Evolutionary conservation across 1,140 invertebrate species (phyloP), one percentile per base, ranked within the genome.

Genomic region (Megathymus violae): DNA sequence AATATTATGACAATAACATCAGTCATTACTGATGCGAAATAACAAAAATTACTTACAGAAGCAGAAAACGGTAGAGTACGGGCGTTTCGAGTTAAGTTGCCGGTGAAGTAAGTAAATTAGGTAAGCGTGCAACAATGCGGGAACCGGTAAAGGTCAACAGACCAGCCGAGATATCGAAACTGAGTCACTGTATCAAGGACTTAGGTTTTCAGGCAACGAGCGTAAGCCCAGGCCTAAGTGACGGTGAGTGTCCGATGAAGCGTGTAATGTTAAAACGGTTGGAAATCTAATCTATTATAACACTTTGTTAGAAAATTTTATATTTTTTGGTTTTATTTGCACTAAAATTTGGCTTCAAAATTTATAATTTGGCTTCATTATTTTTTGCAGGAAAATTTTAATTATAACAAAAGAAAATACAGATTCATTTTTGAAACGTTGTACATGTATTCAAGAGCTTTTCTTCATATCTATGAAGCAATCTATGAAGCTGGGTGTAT

Each of bases 171-270:
- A 80, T 85, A 88, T 86, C 79, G 83, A 82, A 89, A 86, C 86
- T 86, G 79, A 89, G 86, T 89, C 80, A 89, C 78, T 88, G 76
- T 86, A 84, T 66, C 86, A 88, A 89, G 86, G 85, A 69, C 80
- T 80, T 74, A 36, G 40, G 72, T 75, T 86, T 89, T 87, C 80
- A 85, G 79, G 68, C 79, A 70, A 69, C 50, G 25, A 69, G 50
- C 46, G 68, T 58, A 67, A 64, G 50, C 54, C 54, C 22, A 56
- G 65, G 19, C 38, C 47, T 16, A 17, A 69, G 66, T 54, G 64
- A 67, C 71, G 54, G 72, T 67, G 64, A 72, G 56, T 64, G 67
- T 34, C 52, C 80, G 62, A 78, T 76, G 70, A 71, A 71, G 76
- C 72, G 74, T 64, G 41, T 52, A 64, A 60, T 60, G 40, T 64